Base-by-base conservation (phyloP, 1,140 invertebrate species). In the Scaptomyza hsui region DNA sequence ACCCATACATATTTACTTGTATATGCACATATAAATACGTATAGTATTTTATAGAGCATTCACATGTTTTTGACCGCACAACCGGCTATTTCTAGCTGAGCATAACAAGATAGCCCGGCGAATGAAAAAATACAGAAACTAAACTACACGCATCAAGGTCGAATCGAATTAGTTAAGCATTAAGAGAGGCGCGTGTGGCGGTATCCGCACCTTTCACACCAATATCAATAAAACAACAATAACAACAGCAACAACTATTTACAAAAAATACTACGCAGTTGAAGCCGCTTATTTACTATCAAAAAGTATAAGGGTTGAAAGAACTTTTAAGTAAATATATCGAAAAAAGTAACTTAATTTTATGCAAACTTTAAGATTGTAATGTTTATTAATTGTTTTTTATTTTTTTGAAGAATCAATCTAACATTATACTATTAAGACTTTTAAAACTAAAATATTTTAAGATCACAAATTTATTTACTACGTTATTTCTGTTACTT, bases 111-210 rank as follows among this genome's bases (percentile, higher is more conserved):
- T 72, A 83, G 61, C 57, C 76, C 53, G 53, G 57, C 63, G 45
- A 68, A 37, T 49, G 51, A 51, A 37, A 57, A 67, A 35, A 5
- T 72, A n/a, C n/a, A 35, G 12, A 44, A 44, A 37, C 49, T 60
- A 35, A 5, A 75, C 42, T 51, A 56, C 19, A 39, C 51, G 45
- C 44, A 82, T 81, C 82, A 86, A 86, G 82, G 82, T 82, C 83
- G 61, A 88, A 86, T 82, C 83, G 61, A 88, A 86, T 78, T 81
- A 67, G 82, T 88, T 86, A 70, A 75, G 78, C 41, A 63, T 49
- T 39, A 47, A 48, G 72, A n/a, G 32, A 4, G 32, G 4, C 79
- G 67, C 72, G 63, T 60, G 53, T 56, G 32, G 44, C 55, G 47
- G 37, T 32, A n/a, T 60, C 12, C 32, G 41, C 26, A 44, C 29